Evolutionary conservation across 2,888 invertebrate species (phyloP).

Genomic region (Alcis repandata): DNA sequence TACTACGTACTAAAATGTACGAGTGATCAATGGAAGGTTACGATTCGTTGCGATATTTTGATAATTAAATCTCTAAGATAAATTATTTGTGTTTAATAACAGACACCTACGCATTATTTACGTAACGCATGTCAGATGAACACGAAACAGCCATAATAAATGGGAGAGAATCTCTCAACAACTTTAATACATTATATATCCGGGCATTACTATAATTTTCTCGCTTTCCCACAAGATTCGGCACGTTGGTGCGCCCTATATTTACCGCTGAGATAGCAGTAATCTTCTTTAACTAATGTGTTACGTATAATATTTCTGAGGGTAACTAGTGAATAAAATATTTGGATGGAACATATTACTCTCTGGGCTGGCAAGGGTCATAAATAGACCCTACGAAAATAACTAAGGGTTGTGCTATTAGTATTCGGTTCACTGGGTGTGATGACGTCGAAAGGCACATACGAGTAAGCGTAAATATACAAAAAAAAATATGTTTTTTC

Average conservation of each 20-base stretch:
- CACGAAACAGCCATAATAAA: not conserved
- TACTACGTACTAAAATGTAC: not conserved
- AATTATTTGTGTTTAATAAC: slow-evolving; percentile 4
- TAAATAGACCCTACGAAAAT: slow-evolving; percentile 12
- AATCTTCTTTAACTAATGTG: slow-evolving; percentile 41
- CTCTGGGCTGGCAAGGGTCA: not conserved
- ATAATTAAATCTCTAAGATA: not conserved
- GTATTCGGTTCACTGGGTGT: slow-evolving; percentile 5
- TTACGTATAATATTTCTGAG: slow-evolving; percentile 41
- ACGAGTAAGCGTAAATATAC: not conserved
- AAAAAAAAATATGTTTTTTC: not conserved
- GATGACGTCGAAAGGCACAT: not conserved
- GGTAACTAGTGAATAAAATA: slow-evolving; percentile 36
- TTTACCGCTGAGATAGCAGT: slow-evolving; percentile 41
- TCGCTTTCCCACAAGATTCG: slow-evolving; percentile 10
- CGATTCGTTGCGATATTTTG: not conserved
- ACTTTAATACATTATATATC: not conserved
- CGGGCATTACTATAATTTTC: slow-evolving; percentile 41
- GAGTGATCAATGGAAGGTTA: not conserved
- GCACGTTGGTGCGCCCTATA: slow-evolving; percentile 12
- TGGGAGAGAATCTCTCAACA: not conserved
- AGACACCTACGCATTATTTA: slow-evolving; percentile 11
- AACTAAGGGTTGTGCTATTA: slow-evolving; percentile 11
- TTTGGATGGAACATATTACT: slow-evolving; percentile 10
- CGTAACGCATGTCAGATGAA: not conserved